Conservation (phyloP, 2,113 vertebrate species). For the Phoenicopterus ruber region DNA sequence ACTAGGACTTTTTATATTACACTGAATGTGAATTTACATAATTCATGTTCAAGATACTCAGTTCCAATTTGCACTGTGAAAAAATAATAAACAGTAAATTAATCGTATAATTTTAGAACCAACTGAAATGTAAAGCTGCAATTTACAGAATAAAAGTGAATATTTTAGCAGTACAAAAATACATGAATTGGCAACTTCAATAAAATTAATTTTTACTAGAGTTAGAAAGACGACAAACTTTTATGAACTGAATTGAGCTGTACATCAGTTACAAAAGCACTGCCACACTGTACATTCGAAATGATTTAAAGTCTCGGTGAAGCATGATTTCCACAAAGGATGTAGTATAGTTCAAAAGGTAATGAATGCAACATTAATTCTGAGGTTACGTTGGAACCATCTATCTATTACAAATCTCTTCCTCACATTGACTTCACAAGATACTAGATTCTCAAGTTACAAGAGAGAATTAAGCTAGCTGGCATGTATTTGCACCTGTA, state of each 20-base stretch:
- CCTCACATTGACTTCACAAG: background rate
- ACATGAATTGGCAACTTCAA: background rate
- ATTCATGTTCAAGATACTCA: constrained; percentile 15
- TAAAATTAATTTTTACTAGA: background rate
- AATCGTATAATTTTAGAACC: constrained; percentile 17
- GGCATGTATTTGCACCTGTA: background rate
- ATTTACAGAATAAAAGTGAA: constrained; percentile 19
- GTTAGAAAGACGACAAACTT: background rate
- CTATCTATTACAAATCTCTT: background rate
- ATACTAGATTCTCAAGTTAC: background rate
- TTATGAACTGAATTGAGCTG: background rate
- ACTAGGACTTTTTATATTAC: background rate
- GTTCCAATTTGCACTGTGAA: constrained; percentile 11
- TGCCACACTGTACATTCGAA: background rate
- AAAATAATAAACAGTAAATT: constrained; percentile 36
- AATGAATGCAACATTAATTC: background rate
- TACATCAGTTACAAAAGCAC: background rate
- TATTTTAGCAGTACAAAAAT: background rate
- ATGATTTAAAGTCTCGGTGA: background rate
- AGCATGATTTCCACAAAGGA: background rate
- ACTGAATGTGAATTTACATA: constrained; percentile 6
- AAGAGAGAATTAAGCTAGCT: background rate
- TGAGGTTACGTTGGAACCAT: background rate
- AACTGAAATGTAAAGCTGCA: background rate
- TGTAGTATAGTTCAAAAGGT: background rate